phyloP scores from a whole-genome alignment of 2,888 invertebrate species.

The Pollenia griseotomentosa region DNA sequence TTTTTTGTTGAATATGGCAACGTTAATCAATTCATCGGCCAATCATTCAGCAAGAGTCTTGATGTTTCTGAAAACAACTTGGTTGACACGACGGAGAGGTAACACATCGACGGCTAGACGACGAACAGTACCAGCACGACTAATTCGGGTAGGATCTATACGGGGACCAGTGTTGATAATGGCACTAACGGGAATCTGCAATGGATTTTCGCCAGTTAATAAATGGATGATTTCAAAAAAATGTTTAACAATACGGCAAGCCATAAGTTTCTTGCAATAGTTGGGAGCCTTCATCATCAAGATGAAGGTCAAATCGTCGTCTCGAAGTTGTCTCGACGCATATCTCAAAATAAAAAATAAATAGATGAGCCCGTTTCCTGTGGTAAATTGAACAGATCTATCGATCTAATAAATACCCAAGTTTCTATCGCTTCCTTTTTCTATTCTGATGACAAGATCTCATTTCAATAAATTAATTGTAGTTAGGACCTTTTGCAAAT shows the following conservation, averaged over 20 bases:
- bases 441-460: too few species aligned
- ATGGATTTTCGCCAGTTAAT: conserved; percentile 93
- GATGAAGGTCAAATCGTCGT: conserved; percentile 91
- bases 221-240: conserved; percentile 99
- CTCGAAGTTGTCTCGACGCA: too few species aligned
- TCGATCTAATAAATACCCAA: too few species aligned
- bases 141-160: conserved; percentile 99
- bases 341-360: too few species aligned
- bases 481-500: too few species aligned
- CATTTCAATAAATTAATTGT: too few species aligned
- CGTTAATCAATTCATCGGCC: too few species aligned
- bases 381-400: too few species aligned
- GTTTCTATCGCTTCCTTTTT: too few species aligned
- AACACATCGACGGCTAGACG: conserved; percentile 99
- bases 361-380: too few species aligned
- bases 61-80: conserved; percentile 99
- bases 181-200: conserved; percentile 96
- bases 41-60: conserved; percentile 99
- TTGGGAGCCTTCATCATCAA: conserved; percentile 99
- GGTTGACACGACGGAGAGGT: conserved; percentile 98
- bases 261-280: conserved; percentile 99
- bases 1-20: too few species aligned
- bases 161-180: conserved; percentile 99
- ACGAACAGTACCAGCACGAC: conserved; percentile 99
- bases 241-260: conserved; percentile 99